Conservation (phyloP, 2,797 vertebrate species). For the Dryobates pubescens region DNA sequence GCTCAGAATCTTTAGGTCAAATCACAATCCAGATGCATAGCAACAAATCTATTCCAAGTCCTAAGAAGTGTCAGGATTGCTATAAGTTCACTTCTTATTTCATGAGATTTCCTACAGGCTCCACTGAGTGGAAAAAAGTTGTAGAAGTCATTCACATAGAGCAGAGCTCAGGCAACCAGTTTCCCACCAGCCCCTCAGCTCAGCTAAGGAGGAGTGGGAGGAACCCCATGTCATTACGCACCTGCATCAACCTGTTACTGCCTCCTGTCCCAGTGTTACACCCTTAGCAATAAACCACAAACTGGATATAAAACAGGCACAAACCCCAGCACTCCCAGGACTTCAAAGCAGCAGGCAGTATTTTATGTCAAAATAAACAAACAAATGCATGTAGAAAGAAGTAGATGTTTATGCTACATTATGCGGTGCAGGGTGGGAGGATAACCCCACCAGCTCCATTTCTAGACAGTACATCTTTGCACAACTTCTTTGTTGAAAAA, state of each 20-base stretch:
- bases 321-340: background rate
- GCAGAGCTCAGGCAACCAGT: rapidly evolving
- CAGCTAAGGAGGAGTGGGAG: background rate
- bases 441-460: background rate
- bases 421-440: rapidly evolving
- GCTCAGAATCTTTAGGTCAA: background rate
- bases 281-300: background rate
- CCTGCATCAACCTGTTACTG: background rate
- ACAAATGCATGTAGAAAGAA: slow-evolving; percentile 12
- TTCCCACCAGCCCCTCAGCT: background rate
- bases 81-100: background rate
- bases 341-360: slow-evolving; percentile 42
- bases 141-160: background rate
- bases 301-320: background rate
- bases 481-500: slow-evolving; percentile 47
- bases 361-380: slow-evolving; percentile 41
- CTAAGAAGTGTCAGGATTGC: background rate
- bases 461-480: slow-evolving; percentile 4
- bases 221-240: rapidly evolving
- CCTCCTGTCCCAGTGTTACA: background rate
- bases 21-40: background rate
- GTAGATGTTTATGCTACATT: slow-evolving; percentile 12
- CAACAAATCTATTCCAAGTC: background rate
- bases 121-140: background rate
- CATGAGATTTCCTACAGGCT: background rate